Evolutionary conservation across 2,113 vertebrate species (phyloP).

Genomic region (Octodon degus): DNA sequence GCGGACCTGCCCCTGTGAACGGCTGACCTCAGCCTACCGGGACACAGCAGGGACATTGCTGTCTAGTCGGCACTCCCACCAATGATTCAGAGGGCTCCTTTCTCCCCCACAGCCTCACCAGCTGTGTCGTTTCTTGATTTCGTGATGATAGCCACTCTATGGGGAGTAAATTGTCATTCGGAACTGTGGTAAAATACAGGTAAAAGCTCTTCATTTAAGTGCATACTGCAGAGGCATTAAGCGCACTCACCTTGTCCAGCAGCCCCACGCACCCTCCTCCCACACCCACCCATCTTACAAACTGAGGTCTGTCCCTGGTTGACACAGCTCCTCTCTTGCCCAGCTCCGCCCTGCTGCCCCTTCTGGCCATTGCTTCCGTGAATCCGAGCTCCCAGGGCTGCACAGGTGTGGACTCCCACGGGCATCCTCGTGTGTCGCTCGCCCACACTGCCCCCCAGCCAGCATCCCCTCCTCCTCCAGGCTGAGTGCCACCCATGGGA

Average conservation of each 20-base stretch:
- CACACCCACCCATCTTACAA: background rate
- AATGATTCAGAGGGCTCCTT: background rate
- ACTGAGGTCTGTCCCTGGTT: background rate
- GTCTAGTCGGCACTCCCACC: background rate
- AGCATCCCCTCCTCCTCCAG: no score
- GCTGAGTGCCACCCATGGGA: background rate
- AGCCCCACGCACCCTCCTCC: no score
- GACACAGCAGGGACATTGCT: background rate
- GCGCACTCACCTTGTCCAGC: background rate
- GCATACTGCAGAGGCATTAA: background rate
- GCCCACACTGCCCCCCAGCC: no score
- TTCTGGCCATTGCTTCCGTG: background rate
- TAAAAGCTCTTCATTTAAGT: background rate
- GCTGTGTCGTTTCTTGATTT: background rate
- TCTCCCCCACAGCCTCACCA: background rate
- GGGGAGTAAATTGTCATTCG: background rate
- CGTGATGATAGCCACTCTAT: background rate
- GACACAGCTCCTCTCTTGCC: background rate
- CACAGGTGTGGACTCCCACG: background rate
- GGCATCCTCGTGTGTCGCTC: background rate
- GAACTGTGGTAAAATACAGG: background rate
- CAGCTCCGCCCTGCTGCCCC: no score
- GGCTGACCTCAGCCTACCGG: background rate
- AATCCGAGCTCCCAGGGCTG: background rate
- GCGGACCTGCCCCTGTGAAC: background rate